Evolutionary conservation across 2,888 invertebrate species (phyloP).

Genomic region (Pseudanteris insignis): DNA sequence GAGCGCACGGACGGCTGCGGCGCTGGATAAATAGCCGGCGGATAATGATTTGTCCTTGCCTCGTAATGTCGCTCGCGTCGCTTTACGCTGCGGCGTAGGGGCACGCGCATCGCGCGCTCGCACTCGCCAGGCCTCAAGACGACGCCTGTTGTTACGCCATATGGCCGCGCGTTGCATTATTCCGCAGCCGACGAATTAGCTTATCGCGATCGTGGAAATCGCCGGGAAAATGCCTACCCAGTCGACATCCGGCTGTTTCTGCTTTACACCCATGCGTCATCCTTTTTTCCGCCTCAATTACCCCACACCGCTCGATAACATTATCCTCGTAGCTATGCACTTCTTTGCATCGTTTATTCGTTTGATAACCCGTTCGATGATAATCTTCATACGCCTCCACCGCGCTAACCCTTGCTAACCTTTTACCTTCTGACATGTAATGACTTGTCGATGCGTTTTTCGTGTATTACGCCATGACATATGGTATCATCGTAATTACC

Average conservation of each 20-base stretch:
- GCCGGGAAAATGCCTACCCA: conserved; percentile 24
- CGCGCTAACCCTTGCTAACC: too few species aligned
- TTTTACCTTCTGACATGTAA: too few species aligned
- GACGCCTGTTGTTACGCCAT: conserved; percentile 41
- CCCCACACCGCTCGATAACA: neutral
- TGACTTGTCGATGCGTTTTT: too few species aligned
- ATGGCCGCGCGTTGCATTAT: conserved; percentile 40
- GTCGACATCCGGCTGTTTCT: conserved; percentile 15
- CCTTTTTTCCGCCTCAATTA: conserved; percentile 25
- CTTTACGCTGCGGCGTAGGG: conserved; percentile 38
- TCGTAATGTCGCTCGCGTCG: conserved; percentile 18
- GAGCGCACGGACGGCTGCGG: conserved; percentile 24
- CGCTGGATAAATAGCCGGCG: conserved; percentile 33
- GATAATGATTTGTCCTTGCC: conserved; percentile 42
- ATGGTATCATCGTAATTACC: too few species aligned
- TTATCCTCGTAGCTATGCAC: too few species aligned
- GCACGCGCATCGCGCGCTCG: conserved; percentile 41
- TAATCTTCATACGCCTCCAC: too few species aligned
- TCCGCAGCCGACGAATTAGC: conserved; percentile 27
- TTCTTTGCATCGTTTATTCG: too few species aligned
- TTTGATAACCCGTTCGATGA: too few species aligned
- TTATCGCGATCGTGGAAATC: conserved; percentile 41
- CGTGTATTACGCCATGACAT: too few species aligned
- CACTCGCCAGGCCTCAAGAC: conserved; percentile 25
- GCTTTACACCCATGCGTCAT: conserved; percentile 20